Evolutionary conservation across 2,113 vertebrate species (phyloP).

Genomic region (Mobula hypostoma): DNA sequence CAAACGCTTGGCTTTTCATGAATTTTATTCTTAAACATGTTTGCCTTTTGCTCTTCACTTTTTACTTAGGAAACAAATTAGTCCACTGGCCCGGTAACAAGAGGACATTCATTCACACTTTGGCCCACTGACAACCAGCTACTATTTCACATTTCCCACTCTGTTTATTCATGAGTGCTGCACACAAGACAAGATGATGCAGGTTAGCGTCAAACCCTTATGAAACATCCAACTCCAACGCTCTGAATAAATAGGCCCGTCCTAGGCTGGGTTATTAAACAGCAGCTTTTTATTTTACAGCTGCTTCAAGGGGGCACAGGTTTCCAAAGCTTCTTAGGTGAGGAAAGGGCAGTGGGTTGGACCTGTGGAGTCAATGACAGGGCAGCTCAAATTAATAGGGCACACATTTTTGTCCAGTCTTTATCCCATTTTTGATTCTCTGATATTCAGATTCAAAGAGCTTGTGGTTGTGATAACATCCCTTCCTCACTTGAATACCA

Average conservation of each 20-base stretch:
- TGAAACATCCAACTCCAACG: not conserved
- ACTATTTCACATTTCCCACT: constrained; percentile 12
- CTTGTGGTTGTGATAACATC: not conserved
- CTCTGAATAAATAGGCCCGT: not conserved
- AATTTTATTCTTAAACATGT: constrained; percentile 17
- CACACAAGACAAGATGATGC: not conserved
- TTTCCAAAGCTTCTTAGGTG: not conserved
- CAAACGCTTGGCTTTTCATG: constrained; percentile 4
- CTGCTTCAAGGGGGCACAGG: too few species aligned
- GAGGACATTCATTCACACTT: not conserved
- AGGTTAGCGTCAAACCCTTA: not conserved
- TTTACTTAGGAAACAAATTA: constrained; percentile 10
- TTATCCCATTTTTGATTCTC: too few species aligned
- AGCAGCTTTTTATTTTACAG: not conserved
- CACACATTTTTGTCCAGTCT: not conserved
- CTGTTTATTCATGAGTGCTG: not conserved
- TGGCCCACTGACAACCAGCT: not conserved
- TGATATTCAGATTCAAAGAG: not conserved
- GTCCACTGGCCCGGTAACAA: not conserved
- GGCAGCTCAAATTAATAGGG: not conserved
- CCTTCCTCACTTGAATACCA: not conserved
- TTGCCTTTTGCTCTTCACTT: not conserved
- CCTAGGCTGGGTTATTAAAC: not conserved
- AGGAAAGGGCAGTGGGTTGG: not conserved
- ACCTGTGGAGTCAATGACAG: not conserved